Conservation (phyloP, 35 echinoderm and acorn worm genomes). For the Ophiothrix spiculata region DNA sequence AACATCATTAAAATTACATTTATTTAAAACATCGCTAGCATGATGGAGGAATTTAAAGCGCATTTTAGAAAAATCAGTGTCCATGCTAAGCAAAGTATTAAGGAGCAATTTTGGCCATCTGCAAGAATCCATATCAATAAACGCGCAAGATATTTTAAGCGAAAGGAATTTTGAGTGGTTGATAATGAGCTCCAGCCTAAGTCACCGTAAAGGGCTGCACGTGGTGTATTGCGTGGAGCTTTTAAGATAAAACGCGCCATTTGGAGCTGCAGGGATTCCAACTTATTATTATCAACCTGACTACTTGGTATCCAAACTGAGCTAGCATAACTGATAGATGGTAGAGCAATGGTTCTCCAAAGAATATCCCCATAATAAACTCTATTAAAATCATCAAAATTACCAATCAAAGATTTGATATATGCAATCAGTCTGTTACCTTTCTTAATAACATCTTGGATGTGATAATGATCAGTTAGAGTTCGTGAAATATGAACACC, state of each 20-base stretch:
- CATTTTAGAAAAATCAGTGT: too few species aligned
- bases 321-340: background rate
- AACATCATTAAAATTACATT: too few species aligned
- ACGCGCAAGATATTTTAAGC: too few species aligned
- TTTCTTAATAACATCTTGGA: background rate
- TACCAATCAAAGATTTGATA: background rate
- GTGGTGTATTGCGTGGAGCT: too few species aligned
- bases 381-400: background rate
- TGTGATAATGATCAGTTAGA: background rate
- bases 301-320: background rate
- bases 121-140: too few species aligned
- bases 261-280: background rate
- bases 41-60: too few species aligned
- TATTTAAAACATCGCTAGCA: too few species aligned
- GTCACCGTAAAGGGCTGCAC: too few species aligned
- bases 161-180: too few species aligned
- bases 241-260: background rate
- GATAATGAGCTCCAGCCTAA: too few species aligned
- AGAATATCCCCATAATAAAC: constrained; percentile 4
- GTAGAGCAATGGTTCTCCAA: background rate
- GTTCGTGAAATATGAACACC: background rate
- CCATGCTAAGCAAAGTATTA: too few species aligned
- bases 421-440: background rate
- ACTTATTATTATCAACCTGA: background rate
- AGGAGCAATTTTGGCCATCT: too few species aligned